These are phyloP conservation scores for Erpetoichthys calabaricus DNA, from an alignment of 2,797 vertebrate species.

Conservation along the genomic window DNA sequence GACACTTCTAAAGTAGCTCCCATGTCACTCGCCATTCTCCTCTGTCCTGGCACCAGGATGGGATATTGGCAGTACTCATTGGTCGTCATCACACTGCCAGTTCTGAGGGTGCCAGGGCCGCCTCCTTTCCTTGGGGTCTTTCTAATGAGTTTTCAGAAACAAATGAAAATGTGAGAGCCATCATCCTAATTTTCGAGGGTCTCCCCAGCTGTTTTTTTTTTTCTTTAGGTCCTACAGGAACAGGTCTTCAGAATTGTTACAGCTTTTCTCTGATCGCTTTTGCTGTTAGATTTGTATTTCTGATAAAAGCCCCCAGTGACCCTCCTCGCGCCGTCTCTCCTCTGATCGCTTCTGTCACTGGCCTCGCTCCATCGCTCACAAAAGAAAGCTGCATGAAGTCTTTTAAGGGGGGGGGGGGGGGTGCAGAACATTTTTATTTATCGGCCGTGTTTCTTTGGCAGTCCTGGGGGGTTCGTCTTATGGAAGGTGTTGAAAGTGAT, in stretches of 20 bases:
- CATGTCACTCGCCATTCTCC: no score
- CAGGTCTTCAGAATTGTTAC: constrained; percentile 9
- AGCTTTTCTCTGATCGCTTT: constrained; percentile 15
- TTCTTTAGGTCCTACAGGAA: no score
- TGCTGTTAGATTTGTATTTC: constrained; percentile 9
- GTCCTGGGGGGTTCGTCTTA: constrained; percentile 4
- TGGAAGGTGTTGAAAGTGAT: constrained; percentile 5
- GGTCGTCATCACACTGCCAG: no score
- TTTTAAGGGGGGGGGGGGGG: constrained; percentile 5
- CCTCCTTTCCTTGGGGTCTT: no score
- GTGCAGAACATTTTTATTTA: constrained; percentile 10
- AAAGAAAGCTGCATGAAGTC: constrained; percentile 5
- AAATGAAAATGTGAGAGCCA: no score
- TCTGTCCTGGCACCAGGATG: no score
- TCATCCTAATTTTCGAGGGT: no score
- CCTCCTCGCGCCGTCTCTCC: neutral
- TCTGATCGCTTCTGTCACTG: neutral
- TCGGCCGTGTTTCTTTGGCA: constrained; percentile 6
- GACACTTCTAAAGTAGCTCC: no score
- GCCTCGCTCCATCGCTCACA: neutral
- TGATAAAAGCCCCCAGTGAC: constrained; percentile 16
- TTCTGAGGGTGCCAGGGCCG: no score
- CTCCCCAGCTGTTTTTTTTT: no score
- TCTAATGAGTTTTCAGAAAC: no score
- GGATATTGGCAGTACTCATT: no score